Base-by-base conservation (phyloP, 2,888 invertebrate genomes). In the Drosophila yooni region DNA sequence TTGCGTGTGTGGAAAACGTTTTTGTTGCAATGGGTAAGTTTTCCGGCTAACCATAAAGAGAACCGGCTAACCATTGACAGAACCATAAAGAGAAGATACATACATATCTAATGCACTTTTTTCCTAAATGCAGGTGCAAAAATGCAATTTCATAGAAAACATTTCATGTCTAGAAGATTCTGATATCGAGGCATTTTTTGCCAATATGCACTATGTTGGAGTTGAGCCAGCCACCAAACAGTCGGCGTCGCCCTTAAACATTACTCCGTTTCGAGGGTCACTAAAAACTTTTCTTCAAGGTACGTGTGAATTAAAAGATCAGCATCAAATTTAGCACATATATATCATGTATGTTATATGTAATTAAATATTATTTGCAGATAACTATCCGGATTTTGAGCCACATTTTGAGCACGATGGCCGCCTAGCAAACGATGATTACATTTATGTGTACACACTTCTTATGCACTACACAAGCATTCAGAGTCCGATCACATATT, bases 401-500 rank as follows among this genome's bases (percentile, higher is more conserved):
- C 74, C 87, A 0, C 78, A 85, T 38, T 63, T 87, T 2, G 91
- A 92, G 70, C 79, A 82, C 65, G 73, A 83, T 8, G 88, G 88
- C 21, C 75, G 71, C 2, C 38, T 93, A 0, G 84, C 83, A 31
- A 63, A 83, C 0, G 62, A 77, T 0, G 93, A 93, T 58, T 92
- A 92, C 61, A 59, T 93, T 6, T 93, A 91, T 63, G 83, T 91
- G 1, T 93, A 92, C 68, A 92, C 93, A 0, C 65, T 93, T 6
- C 70, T 93, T 0, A 73, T 93, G 61, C 93, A 93, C 70, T 93
- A 91, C 70, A 88, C 90, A 6, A 93, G 93, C 63, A 91, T 93
- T 0, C 89, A 88, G 72, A 71, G 74, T 64, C 89, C 92, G 0
- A 84, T 88, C 29, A 77, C 79, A 36, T 79, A 80, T 57, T 92